Percentiles rank a stretch among this genome's conserved stretches.
Conservation (phyloP, 2,113 vertebrate genomes). For the Reinhardtius hippoglossoides region DNA sequence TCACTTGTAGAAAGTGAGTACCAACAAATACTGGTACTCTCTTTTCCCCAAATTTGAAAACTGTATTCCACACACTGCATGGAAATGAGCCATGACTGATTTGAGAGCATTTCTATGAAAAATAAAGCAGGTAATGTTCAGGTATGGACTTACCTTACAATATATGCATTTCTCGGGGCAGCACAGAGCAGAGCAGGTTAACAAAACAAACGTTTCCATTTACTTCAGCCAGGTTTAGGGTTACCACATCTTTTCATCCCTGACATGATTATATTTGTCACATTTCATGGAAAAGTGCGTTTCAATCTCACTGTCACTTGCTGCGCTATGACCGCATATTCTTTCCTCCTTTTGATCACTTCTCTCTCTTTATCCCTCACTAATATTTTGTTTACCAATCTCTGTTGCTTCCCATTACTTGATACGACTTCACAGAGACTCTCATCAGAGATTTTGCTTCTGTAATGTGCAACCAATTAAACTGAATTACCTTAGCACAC, state of each 20-base stretch:
- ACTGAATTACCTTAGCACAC: slow-evolving; percentile 49
- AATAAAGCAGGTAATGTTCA: no score
- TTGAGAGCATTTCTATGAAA: no score
- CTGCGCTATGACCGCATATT: background rate
- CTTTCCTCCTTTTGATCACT: slow-evolving; percentile 17
- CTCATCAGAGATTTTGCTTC: slow-evolving; percentile 39
- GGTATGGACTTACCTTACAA: background rate
- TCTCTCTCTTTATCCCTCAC: background rate
- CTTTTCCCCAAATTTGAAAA: no score
- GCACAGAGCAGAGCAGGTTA: background rate
- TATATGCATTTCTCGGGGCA: background rate
- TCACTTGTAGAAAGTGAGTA: background rate
- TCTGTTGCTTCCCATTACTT: slow-evolving; percentile 33
- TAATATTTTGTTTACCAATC: slow-evolving; percentile 31
- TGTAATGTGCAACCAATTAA: slow-evolving; percentile 55
- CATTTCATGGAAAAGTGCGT: slow-evolving; percentile 2
- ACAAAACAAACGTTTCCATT: background rate
- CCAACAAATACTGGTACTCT: background rate
- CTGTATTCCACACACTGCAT: background rate
- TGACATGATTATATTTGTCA: slow-evolving; percentile 31
- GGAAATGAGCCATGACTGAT: no score
- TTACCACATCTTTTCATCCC: slow-evolving; percentile 4
- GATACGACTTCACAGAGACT: slow-evolving; percentile 40
- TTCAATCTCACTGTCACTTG: slow-evolving; percentile 17
- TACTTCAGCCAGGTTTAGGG: background rate